A percentile compares a stretch with the other conserved stretches of the same genome.
Evolutionary conservation across 2,888 invertebrate species (phyloP).

Genomic region (Lasius fuliginosus): DNA sequence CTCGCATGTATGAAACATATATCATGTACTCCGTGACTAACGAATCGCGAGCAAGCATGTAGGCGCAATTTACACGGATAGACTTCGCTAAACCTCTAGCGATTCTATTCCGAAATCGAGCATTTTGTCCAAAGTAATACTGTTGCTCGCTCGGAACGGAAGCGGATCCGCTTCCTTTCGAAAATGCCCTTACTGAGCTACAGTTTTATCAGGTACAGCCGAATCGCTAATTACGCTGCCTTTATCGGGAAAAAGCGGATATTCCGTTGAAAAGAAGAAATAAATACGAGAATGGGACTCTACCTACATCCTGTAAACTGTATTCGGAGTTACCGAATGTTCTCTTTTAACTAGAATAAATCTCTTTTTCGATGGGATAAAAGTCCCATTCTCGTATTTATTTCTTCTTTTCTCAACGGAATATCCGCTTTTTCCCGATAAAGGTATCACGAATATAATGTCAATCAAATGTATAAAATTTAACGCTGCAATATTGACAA

Average conservation of each 20-base stretch:
- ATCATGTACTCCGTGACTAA: conserved; percentile 51
- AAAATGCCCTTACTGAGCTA: background rate
- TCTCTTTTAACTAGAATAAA: background rate
- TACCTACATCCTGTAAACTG: background rate
- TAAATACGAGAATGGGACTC: no score
- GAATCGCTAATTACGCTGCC: conserved; percentile 27
- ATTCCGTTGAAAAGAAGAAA: no score
- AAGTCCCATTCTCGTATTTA: background rate
- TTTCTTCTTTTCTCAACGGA: background rate
- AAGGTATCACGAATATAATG: background rate
- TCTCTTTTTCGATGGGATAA: background rate
- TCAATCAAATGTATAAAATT: background rate
- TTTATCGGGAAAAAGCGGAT: no score
- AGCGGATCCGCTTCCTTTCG: conserved; percentile 15
- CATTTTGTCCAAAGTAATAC: conserved; percentile 31
- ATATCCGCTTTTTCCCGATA: background rate
- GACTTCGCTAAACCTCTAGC: conserved; percentile 28
- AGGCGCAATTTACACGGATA: conserved; percentile 33
- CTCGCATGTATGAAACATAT: conserved; percentile 25
- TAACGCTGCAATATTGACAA: background rate
- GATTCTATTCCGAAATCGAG: conserved; percentile 21
- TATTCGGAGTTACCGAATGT: background rate
- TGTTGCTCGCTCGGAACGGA: background rate
- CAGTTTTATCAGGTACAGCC: conserved; percentile 26
- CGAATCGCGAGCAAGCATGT: conserved; percentile 28